Base-by-base conservation (phyloP, 2,113 vertebrate species). In the Melanocharis versteri region DNA sequence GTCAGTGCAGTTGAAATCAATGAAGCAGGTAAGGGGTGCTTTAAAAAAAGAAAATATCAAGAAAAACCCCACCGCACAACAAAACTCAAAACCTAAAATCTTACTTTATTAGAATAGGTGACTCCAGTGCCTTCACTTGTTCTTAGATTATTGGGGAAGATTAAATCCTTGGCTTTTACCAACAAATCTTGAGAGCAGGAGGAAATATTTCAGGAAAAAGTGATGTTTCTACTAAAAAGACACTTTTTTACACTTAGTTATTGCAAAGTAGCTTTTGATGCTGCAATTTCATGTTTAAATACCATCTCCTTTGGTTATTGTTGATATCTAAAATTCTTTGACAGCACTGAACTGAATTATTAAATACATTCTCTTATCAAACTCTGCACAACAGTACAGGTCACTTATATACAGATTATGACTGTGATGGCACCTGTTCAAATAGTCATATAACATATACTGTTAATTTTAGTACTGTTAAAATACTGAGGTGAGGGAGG, bases 11-110 rank as follows among this genome's bases (percentile, higher is more conserved):
- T 58, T 94, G 98, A 98, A 90, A 94, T 93, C n/a, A 92, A 96
- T 39, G 96, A 86, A 82, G 95, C 97, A 92, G 97, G 98, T 98
- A 96, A 96, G 54, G 27, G 9, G 30, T 70, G n/a, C 58, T 83
- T 90, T 40, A 31, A 47, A 60, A 58, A n/a, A 44, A 15, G 17
- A 30, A 33, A 42, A 42, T 16, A 10, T 1, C 7, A 7, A 19
- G 5, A 13, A 20, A 14, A 21, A 42, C 2, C 3, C 3, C 11
- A 33, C 40, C 27, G 30, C 11, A 11, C 17, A 62, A n/a, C 7
- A 69, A 60, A 81, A 40, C 28, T 24, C 12, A 48, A 37, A 6
- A 17, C 17, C 13, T 50, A 37, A 60, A 71, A 70, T 78, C n/a
- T 51, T 53, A 27, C 18, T 79, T 64, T 8, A 7, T 31, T 83